These are phyloP conservation scores for Peromyscus aztecus DNA, from an alignment of 2,797 vertebrate genomes.

Conservation along the genomic window DNA sequence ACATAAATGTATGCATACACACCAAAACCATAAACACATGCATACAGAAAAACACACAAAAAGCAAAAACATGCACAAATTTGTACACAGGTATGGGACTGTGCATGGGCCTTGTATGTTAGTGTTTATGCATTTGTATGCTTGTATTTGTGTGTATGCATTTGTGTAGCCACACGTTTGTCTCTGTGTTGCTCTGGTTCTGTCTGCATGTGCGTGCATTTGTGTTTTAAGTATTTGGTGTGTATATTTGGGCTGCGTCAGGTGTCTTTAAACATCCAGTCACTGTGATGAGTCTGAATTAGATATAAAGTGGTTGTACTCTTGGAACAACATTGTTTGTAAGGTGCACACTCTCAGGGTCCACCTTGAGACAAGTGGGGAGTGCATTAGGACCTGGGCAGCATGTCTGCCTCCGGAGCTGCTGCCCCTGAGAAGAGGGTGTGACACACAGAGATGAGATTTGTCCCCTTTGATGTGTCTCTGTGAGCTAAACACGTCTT, in stretches of 20 bases:
- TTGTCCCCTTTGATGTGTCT: not conserved
- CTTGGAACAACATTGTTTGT: not conserved
- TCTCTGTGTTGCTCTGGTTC: not conserved
- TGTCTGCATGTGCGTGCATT: not conserved
- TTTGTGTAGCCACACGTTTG: not conserved
- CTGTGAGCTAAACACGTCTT: not conserved
- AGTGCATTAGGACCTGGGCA: not conserved
- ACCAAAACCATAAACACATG: not conserved
- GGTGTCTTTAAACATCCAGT: not conserved
- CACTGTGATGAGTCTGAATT: not conserved
- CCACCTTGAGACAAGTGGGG: not conserved
- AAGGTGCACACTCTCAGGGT: not conserved
- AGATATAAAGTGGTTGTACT: not conserved
- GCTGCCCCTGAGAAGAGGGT: not conserved
- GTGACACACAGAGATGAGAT: not conserved
- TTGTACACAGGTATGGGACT: not conserved
- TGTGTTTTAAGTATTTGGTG: not conserved
- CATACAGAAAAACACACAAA: not conserved
- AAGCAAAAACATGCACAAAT: not conserved
- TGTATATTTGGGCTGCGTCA: not conserved
- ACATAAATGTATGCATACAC: not conserved
- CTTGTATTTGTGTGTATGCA: not conserved
- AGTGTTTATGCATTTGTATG: not conserved
- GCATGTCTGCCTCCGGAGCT: not conserved
- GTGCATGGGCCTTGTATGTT: not conserved